Conservation (phyloP, 2,888 invertebrate species). For the Harpalus rufipes region DNA sequence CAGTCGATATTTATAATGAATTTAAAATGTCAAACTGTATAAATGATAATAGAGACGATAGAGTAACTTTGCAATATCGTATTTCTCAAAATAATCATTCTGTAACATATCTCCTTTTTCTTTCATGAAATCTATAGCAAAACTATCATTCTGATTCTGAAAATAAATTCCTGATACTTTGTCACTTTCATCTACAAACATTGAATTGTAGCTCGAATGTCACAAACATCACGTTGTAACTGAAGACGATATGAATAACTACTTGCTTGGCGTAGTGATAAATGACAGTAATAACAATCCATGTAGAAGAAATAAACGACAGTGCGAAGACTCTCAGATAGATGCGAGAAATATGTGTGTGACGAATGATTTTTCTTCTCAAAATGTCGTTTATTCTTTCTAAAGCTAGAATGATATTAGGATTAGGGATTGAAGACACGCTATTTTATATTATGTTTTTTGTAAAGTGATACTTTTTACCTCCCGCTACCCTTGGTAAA, state of each 20-base stretch:
- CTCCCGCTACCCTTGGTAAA: too few species aligned
- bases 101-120: too few species aligned
- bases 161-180: too few species aligned
- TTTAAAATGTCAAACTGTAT: too few species aligned
- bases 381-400: not conserved
- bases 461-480: too few species aligned
- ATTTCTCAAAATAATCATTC: too few species aligned
- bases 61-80: too few species aligned
- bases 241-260: conserved; percentile 6
- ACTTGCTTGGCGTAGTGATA: not conserved
- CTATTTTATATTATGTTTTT: too few species aligned
- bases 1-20: too few species aligned
- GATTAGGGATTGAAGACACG: not conserved
- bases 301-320: conserved; percentile 30
- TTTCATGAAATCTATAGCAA: too few species aligned
- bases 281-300: conserved; percentile 41
- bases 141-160: too few species aligned
- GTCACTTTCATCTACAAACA: not conserved
- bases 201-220: not conserved
- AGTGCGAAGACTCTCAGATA: not conserved
- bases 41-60: too few species aligned
- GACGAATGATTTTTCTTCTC: not conserved
- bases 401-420: not conserved
- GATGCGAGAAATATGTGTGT: not conserved
- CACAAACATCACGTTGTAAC: not conserved